Evolutionary conservation across 2,888 invertebrate genomes (phyloP), one percentile per base, ranked within the genome.

Genomic region (Eupithecia subfuscata): DNA sequence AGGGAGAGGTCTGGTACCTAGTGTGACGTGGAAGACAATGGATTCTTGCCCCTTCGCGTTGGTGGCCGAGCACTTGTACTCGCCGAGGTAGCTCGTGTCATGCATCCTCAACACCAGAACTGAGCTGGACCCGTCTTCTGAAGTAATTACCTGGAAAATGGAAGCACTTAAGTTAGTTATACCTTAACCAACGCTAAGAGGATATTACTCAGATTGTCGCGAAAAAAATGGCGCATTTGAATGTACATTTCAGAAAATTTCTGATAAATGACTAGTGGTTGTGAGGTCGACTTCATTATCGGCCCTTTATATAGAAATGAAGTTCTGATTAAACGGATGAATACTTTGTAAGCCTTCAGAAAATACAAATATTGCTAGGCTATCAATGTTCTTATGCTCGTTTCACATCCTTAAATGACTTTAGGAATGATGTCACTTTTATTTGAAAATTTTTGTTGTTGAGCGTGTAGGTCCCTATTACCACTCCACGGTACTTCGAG

Each of bases 11-110:
- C 89, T 92, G 70, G 90, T 86, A 22, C 92, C 94, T 25, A 88
- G 83, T 0, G 88, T 85, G n/a, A 95, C 92, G 79, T 95, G 88
- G 81, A 90, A 95, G 14, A 92, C 80, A 69, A 92, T 87, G 16
- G 89, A 88, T 18, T 89, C 88, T 2, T 84, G 82, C 0, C 94
- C 94, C 76, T 88, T 90, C 52, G 64, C 79, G 82, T 95, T 95
- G 72, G 77, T 87, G 2, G 88, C 93, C 2, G 90, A 82, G 75
- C 94, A 95, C 74, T 88, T 90, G 85, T 94, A 95, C 80, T 92
- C 88, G 7, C 92, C 93, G 12, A 91, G 84, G 68, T 84, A 85
- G 22, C 82, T 85, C 2, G 88, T 87, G 52, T 90, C 85, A 67
- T 88, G 86, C 79, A 94, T 85, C 64, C 90, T 87, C 18, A 95